phyloP scores from a whole-genome alignment of 2,888 invertebrate genomes.

The Petrolisthes manimaculis region DNA sequence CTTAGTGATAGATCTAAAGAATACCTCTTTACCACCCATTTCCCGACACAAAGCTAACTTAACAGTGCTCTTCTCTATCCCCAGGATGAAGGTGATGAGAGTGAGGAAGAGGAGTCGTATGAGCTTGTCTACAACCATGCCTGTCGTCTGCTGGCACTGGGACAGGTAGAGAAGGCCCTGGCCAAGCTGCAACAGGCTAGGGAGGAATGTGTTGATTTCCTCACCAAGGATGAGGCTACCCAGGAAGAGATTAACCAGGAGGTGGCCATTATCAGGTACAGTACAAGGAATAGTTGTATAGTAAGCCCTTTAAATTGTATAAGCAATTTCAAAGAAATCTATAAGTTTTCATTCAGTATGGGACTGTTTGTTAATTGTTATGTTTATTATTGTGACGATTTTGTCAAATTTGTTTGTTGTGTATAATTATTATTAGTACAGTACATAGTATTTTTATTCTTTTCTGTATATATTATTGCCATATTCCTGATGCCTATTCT shows the following conservation, averaged over 20 bases:
- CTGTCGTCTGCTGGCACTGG: slow-evolving; percentile 82
- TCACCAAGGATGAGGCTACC: slow-evolving; percentile 86
- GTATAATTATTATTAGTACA: background rate
- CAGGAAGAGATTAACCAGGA: slow-evolving; percentile 97
- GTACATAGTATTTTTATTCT: background rate
- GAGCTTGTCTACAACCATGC: slow-evolving; percentile 93
- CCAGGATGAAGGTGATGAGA: slow-evolving; percentile 18
- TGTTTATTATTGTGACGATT: too few species aligned
- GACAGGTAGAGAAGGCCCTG: slow-evolving; percentile 80
- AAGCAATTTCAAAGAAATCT: too few species aligned
- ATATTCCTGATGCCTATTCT: background rate
- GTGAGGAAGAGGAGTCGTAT: slow-evolving; percentile 79
- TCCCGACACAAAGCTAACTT: too few species aligned
- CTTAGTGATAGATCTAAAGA: too few species aligned
- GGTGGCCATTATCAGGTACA: slow-evolving; percentile 83
- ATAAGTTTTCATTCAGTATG: too few species aligned
- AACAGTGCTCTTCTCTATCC: background rate
- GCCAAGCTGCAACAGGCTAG: slow-evolving; percentile 86
- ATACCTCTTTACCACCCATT: too few species aligned
- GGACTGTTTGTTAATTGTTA: too few species aligned
- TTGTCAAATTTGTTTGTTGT: background rate
- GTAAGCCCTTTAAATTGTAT: background rate
- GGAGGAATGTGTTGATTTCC: slow-evolving; percentile 83
- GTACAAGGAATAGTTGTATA: background rate
- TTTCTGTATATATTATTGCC: background rate